Evolutionary conservation across 1,140 invertebrate species (phyloP).

Genomic region (Pantala flavescens): DNA sequence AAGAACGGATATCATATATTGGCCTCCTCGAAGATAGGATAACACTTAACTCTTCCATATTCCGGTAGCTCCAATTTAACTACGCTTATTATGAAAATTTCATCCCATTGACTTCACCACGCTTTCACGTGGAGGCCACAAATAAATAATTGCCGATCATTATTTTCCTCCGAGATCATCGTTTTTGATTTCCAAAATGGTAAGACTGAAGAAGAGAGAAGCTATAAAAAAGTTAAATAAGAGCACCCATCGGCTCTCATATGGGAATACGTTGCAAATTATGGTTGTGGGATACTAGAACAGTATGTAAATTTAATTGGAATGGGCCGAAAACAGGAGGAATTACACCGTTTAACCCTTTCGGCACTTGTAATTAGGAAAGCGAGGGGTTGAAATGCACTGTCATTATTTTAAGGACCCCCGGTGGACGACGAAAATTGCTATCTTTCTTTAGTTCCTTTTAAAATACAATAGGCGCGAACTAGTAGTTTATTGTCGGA

Average conservation of each 20-base stretch:
- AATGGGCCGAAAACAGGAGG: background rate
- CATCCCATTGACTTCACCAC: background rate
- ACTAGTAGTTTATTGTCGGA: no score
- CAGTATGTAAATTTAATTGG: conserved; percentile 1
- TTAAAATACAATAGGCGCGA: no score
- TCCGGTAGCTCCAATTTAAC: background rate
- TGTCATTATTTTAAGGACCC: background rate
- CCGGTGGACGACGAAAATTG: background rate
- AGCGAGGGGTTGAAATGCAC: background rate
- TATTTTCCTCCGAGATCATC: background rate
- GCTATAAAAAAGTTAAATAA: background rate
- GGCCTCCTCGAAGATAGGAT: background rate
- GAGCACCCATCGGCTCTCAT: no score
- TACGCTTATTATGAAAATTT: background rate
- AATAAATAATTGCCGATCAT: background rate
- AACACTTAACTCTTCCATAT: background rate
- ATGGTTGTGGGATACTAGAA: background rate
- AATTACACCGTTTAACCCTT: background rate
- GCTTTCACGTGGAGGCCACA: background rate
- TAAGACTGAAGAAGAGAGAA: background rate
- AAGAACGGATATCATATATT: background rate
- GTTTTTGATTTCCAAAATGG: background rate
- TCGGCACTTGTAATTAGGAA: background rate
- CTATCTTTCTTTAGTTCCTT: no score
- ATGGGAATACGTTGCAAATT: no score